These are phyloP conservation scores for Dryomyza anilis DNA, from an alignment of 2,888 invertebrate genomes.

Conservation along the genomic window DNA sequence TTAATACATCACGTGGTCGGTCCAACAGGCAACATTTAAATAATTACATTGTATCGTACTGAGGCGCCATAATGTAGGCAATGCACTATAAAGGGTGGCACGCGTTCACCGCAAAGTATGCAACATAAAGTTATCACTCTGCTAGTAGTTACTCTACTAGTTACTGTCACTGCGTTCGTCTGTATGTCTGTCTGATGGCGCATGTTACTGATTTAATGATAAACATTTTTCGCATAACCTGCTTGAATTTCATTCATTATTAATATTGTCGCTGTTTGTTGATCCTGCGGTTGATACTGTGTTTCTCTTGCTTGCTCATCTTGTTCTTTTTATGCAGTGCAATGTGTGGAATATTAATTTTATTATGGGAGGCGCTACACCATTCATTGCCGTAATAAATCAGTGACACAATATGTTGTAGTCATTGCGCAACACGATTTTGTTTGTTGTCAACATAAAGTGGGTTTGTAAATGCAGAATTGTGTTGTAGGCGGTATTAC, in stretches of 20 bases:
- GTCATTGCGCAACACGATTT: neutral
- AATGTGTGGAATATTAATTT: constrained; percentile 8
- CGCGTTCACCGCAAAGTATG: neutral
- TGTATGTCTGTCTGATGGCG: no score
- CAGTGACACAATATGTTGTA: neutral
- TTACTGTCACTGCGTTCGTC: no score
- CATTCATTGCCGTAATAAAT: constrained; percentile 5
- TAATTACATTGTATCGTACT: no score
- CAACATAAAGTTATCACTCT: neutral
- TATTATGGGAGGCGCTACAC: neutral
- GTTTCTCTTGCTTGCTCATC: neutral
- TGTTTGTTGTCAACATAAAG: neutral
- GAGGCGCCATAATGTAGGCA: no score
- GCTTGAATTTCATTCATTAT: no score
- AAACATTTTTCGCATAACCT: no score
- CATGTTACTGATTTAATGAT: no score
- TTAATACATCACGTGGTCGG: constrained; percentile 47
- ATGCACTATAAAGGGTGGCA: no score
- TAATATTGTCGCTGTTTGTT: neutral
- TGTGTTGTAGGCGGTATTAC: no score
- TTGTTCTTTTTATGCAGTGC: neutral
- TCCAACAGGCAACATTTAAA: neutral
- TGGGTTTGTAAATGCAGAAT: no score
- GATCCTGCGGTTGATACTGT: neutral
- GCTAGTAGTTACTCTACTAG: no score